Conservation (phyloP, 2,888 invertebrate species). For the Tiphia femorata region DNA sequence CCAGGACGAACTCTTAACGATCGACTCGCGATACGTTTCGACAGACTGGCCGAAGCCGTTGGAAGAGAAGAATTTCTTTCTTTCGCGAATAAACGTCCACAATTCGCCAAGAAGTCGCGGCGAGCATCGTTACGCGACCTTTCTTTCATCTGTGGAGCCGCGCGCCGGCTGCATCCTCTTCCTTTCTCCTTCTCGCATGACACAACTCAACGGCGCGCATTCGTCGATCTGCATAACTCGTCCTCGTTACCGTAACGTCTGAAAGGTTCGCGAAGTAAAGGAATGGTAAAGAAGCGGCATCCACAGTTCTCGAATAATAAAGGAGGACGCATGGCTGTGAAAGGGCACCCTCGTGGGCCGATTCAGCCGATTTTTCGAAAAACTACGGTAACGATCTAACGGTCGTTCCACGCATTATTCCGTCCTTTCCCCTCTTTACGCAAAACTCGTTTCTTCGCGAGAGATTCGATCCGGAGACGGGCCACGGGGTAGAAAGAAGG, state of each 20-base stretch:
- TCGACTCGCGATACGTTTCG: no score
- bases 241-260: constrained; percentile 33
- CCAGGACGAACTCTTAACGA: no score
- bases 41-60: no score
- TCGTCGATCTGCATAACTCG: constrained; percentile 41
- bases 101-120: not conserved
- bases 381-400: constrained; percentile 26
- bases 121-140: no score
- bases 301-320: constrained; percentile 17
- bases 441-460: constrained; percentile 4
- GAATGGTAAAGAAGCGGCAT: constrained; percentile 29
- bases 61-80: no score
- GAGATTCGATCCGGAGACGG: no score
- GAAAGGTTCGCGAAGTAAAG: constrained; percentile 11
- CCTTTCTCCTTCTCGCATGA: not conserved
- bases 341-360: constrained; percentile 38
- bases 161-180: constrained; percentile 14
- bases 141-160: no score
- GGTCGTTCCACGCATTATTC: constrained; percentile 10
- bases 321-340: constrained; percentile 2
- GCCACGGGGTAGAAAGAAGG: no score
- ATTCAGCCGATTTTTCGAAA: constrained; percentile 33
- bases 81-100: no score
- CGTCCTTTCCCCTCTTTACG: not conserved
- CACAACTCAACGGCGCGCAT: constrained; percentile 25